phyloP scores from a whole-genome alignment of 2,113 vertebrate species.

The Baryphthengus martii region DNA sequence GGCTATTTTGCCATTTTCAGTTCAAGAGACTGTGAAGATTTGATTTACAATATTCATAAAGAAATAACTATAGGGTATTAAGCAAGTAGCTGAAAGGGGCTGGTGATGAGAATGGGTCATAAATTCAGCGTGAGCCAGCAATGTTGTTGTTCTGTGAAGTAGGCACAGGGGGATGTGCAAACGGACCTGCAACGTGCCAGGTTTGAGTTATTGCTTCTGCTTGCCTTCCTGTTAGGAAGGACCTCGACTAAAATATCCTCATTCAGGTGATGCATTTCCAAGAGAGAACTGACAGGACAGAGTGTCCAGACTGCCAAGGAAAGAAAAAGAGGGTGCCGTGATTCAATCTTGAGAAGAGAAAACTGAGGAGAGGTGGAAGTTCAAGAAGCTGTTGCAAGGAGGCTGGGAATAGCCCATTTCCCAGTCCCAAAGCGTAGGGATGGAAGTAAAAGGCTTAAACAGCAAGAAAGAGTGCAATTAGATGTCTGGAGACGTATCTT shows the following conservation, averaged over 20 bases:
- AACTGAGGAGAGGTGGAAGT: background rate
- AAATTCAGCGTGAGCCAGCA: background rate
- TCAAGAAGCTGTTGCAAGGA: background rate
- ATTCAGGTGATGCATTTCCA: background rate
- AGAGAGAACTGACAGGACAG: background rate
- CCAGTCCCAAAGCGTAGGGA: background rate
- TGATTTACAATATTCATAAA: constrained; percentile 8
- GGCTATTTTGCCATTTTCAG: background rate
- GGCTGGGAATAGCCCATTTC: background rate
- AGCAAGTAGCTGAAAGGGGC: background rate
- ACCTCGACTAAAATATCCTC: background rate
- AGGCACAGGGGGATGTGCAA: background rate
- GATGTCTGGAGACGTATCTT: background rate
- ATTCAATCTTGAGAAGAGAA: background rate
- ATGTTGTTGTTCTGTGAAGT: background rate
- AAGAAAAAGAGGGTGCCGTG: background rate
- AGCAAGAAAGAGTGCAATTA: background rate
- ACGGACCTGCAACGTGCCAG: background rate
- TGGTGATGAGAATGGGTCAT: background rate
- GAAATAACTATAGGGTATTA: background rate
- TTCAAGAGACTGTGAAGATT: background rate
- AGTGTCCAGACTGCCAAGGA: background rate
- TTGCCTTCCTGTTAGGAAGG: background rate
- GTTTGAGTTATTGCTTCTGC: background rate
- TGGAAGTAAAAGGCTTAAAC: background rate